A percentile compares a stretch with the other conserved stretches of the same genome.
Evolutionary conservation across 2,888 invertebrate genomes (phyloP).

Genomic region (Coenonympha glycerion): DNA sequence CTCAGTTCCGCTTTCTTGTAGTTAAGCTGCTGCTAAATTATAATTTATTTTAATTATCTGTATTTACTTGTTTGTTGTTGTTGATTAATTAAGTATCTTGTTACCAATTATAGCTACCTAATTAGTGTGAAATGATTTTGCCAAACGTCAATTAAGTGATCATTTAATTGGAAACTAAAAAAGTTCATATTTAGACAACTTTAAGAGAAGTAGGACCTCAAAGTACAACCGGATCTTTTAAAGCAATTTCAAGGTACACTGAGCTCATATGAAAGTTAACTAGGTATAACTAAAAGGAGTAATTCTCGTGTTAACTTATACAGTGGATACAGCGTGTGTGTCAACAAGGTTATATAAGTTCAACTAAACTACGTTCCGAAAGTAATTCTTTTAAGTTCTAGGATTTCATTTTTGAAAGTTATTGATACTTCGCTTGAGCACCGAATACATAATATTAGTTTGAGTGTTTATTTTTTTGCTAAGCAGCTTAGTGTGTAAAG

Average conservation of each 20-base stretch:
- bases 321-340: conserved; percentile 1
- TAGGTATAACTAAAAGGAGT: conserved; percentile 6
- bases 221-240: conserved; percentile 7
- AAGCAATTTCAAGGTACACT: conserved; percentile 7
- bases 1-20: not conserved
- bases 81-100: not conserved
- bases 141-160: not conserved
- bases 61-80: too few relatives aligned
- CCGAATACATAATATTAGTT: too few relatives aligned
- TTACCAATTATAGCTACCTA: not conserved
- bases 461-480: conserved; percentile 10
- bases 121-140: not conserved
- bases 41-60: too few relatives aligned
- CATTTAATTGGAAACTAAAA: not conserved
- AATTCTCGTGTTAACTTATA: conserved; percentile 10
- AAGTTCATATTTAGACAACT: not conserved
- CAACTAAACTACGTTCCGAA: not conserved
- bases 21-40: too few relatives aligned
- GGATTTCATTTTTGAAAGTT: conserved; percentile 8
- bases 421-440: too few relatives aligned
- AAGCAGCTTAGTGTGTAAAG: not conserved
- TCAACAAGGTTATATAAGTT: conserved; percentile 11
- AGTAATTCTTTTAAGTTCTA: not conserved
- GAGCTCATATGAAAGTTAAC: conserved; percentile 13
- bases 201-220: not conserved